A percentile compares a stretch with the other conserved stretches of the same genome.
Evolutionary conservation across 1,140 invertebrate species (phyloP).

Genomic region (Rhizoglyphus robini): DNA sequence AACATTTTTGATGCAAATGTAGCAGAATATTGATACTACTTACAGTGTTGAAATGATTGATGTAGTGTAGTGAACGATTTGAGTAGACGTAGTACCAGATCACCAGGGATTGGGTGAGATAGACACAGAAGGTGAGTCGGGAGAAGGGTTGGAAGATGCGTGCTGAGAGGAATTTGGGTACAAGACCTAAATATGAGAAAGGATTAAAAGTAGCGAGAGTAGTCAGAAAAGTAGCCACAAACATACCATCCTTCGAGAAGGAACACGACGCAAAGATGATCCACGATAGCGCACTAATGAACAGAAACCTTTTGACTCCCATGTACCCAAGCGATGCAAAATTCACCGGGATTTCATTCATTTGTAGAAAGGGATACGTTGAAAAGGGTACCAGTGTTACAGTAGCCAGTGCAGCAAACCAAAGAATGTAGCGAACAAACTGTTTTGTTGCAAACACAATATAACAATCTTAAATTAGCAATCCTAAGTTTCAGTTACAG

Average conservation of each 20-base stretch:
- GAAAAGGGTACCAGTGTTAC: constrained; percentile 9
- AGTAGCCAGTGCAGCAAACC: not conserved
- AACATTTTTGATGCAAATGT: too few species aligned
- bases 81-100: constrained; percentile 18
- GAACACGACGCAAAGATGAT: not conserved
- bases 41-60: constrained; percentile 18
- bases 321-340: not conserved
- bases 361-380: constrained; percentile 14
- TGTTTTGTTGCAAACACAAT: not conserved
- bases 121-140: constrained; percentile 13
- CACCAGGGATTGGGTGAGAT: constrained; percentile 16
- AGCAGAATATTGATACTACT: not conserved
- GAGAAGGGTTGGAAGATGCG: constrained; percentile 18
- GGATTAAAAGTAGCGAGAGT: too few species aligned
- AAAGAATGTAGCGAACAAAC: not conserved
- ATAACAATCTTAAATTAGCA: too few species aligned
- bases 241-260: constrained; percentile 1
- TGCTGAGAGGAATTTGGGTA: not conserved
- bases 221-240: too few species aligned
- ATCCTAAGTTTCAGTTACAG: too few species aligned
- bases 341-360: constrained; percentile 9
- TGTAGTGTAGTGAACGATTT: not conserved
- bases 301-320: not conserved
- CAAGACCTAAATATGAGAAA: too few species aligned
- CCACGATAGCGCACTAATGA: not conserved